Percentiles rank a stretch among this genome's conserved stretches.
phyloP scores from a whole-genome alignment of 2,113 vertebrate species.

The Carassius auratus region DNA sequence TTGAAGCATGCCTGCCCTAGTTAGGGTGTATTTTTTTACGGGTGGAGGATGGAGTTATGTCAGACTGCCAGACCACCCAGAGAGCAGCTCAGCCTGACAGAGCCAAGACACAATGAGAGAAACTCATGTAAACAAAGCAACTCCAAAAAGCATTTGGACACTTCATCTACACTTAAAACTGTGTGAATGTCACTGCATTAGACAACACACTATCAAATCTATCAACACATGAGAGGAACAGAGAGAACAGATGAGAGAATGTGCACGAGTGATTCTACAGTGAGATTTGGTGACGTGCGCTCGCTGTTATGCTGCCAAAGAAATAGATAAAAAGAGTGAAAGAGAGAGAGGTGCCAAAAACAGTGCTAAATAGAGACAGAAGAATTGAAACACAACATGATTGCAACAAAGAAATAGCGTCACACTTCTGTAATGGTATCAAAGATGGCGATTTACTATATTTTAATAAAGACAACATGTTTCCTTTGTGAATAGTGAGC shows the following conservation, averaged over 20 bases:
- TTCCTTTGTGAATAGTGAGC: neutral
- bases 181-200: conserved; percentile 20
- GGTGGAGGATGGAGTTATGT: conserved; percentile 52
- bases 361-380: neutral
- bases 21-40: conserved; percentile 46
- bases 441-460: neutral
- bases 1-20: conserved; percentile 51
- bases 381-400: neutral
- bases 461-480: neutral
- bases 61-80: conserved; percentile 59
- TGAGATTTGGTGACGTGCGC: neutral
- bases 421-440: neutral
- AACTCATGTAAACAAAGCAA: neutral
- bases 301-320: neutral
- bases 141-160: conserved; percentile 9
- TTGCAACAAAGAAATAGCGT: neutral
- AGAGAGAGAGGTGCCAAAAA: neutral
- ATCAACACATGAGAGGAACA: neutral
- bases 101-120: conserved; percentile 44
- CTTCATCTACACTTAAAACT: neutral
- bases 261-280: neutral
- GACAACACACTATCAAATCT: neutral
- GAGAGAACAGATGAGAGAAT: conserved; percentile 5
- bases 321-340: neutral
- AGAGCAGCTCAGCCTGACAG: conserved; percentile 50